Evolutionary conservation across 2,888 invertebrate genomes (phyloP), one percentile per base, ranked within the genome.

Genomic region (Hetaerina titia): DNA sequence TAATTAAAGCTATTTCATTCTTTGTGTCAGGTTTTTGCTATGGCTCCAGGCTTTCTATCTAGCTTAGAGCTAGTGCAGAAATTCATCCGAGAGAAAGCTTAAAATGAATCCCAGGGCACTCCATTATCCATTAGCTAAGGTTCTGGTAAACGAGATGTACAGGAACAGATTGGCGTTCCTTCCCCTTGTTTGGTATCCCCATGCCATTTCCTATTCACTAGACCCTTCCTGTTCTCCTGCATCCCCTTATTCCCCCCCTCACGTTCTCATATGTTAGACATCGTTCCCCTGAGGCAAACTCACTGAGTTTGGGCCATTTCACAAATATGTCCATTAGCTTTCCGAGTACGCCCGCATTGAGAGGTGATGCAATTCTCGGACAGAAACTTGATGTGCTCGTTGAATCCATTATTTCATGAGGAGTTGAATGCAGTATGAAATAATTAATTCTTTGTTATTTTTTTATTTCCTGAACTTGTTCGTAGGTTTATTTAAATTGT

Each of bases 101-200:
- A 31, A 45, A 64, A n/a, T 57, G 56, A 56, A 69, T 92, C 69
- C 90, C 64, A 56, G 64, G 92, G 56, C 92, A 57, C 92, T 56
- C 92, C 92, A 92, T 92, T 56, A 56, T 74, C 92, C 74, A 92
- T 74, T 74, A 92, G 92, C 56, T 92, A 92, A 92, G 56, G 92
- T n/a, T 92, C 45, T n/a, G 64, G 45, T 45, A 69, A 92, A 92
- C 69, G 92, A 92, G 92, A 92, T 92, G 64, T 64, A n/a, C 64
- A 64, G n/a, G 74, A 74, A 22, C 69, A 92, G 92, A 69, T 92
- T 69, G 69, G 63, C 45, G 92, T 69, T 92, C 92, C 92, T 56
- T 92, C 69, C 69, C 56, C 69, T 92, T 69, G 69, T 92, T 92
- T 69, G 69, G 45, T 92, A 69, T 69, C 69, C 69, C 92, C 74